These are phyloP conservation scores for Porites rus DNA, from an alignment of 92 coral and sea anemone genomes.

Conservation along the genomic window DNA sequence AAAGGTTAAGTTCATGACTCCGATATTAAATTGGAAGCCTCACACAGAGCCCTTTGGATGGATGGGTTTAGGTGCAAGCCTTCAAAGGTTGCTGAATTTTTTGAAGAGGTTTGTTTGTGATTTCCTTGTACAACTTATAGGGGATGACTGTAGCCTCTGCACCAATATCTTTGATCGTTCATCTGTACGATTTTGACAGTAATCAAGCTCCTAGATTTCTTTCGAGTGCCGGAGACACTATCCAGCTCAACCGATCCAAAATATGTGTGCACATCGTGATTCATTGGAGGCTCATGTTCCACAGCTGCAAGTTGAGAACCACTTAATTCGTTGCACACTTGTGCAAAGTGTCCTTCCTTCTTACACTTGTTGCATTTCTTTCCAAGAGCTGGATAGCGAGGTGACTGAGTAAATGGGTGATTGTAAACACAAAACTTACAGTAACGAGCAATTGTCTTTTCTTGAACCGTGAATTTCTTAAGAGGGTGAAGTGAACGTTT, in stretches of 20 bases:
- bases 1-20: no score
- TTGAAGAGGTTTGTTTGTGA: conserved; percentile 50
- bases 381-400: not conserved
- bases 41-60: no score
- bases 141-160: conserved; percentile 69
- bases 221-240: conserved; percentile 14
- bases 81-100: conserved; percentile 52
- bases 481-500: no score
- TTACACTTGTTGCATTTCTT: conserved; percentile 42
- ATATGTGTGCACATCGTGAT: conserved; percentile 6
- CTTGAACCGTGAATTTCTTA: no score
- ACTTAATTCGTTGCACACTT: not conserved
- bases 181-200: conserved; percentile 28
- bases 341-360: conserved; percentile 18
- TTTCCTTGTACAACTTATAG: conserved; percentile 44
- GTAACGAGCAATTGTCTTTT: no score
- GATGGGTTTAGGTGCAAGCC: not conserved
- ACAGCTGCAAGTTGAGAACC: conserved; percentile 8
- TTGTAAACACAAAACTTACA: no score
- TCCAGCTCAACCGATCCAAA: conserved; percentile 59
- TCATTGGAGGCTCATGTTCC: not conserved
- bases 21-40: no score
- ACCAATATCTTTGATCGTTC: conserved; percentile 21
- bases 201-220: conserved; percentile 43
- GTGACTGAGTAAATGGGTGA: no score